Base-by-base conservation (phyloP, 2,888 invertebrate species). In the Amphipoea lucens region DNA sequence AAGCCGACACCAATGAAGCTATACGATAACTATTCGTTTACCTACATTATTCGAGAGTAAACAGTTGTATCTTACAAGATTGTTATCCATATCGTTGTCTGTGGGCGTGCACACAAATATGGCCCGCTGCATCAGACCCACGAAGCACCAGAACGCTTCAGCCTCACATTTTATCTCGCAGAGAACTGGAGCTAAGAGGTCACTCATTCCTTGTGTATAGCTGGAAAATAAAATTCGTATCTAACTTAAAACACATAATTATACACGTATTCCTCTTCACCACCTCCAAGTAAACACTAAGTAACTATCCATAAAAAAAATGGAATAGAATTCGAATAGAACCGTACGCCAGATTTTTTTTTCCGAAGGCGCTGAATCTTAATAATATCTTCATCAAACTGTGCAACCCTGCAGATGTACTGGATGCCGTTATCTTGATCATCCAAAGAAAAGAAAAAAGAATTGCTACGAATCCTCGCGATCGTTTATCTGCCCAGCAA, bases 111-210 rank as follows among this genome's bases (percentile, higher is more conserved):
- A 99, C 0, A 99, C 99, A 92, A 99, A 99, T 88, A 99, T 98
- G 0, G 99, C 99, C 89, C 98, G 97, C 92, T 99, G 98, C 99
- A 99, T 99, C 80, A 99, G 97, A 0, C 99, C 99, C 48, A 99
- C 99, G 94, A 99, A 99, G 93, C 99, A 99, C 99, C 99, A 99
- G 94, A 99, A 99, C 0, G 99, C 98, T 92, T 99, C 99, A 3
- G 99, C 98, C 96, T 99, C 99, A 92, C 99, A 98, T 92, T 99
- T 98, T 91, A 99, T 98, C 94, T 99, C 99, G 87, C 99, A 99
- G 42, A 99, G 96, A 11, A 99, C 98, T 0, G 99, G 99, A 4
- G 99, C 98, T 81, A 99, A 95, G 14, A 99, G 97, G 94, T 99
- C 99, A 91, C 99, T 99, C 99, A 99, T 99, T 48, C 99, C 99